Evolutionary conservation across 2,113 vertebrate species (phyloP).

Genomic region (Megatriorchis doriae): DNA sequence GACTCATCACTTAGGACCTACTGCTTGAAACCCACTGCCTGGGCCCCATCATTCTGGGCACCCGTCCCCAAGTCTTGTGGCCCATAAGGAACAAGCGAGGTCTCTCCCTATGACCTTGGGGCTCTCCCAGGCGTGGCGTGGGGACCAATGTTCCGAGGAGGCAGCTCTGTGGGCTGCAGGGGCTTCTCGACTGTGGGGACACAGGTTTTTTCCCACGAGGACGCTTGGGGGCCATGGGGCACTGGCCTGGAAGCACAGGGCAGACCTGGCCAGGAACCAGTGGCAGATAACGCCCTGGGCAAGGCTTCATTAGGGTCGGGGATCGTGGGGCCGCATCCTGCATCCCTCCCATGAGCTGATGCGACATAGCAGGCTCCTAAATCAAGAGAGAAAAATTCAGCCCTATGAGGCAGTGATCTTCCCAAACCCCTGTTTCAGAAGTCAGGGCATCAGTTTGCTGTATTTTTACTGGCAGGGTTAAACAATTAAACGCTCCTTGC

Average conservation of each 20-base stretch:
- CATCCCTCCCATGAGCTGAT: not conserved
- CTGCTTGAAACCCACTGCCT: too few species aligned
- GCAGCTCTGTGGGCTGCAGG: not conserved
- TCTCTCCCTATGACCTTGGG: too few species aligned
- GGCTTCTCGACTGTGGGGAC: not conserved
- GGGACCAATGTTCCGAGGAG: not conserved
- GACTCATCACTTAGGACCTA: too few species aligned
- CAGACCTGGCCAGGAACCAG: not conserved
- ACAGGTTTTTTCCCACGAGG: not conserved
- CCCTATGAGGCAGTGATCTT: too few species aligned
- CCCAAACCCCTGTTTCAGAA: not conserved
- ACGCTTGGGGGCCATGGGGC: not conserved
- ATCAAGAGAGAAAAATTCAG: not conserved
- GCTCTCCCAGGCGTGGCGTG: not conserved
- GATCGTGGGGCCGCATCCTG: fast-evolving
- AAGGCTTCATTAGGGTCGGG: too few species aligned
- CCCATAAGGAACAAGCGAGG: not conserved
- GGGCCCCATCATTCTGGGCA: not conserved
- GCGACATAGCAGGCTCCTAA: not conserved
- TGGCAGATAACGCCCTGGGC: not conserved
- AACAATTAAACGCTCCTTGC: not conserved
- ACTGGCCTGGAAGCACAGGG: not conserved
- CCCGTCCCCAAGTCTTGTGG: not conserved
- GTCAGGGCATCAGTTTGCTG: not conserved
- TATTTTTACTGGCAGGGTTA: not conserved